Evolutionary conservation across 2,797 vertebrate genomes (phyloP).

Genomic region (Gadopsis bispinosus): DNA sequence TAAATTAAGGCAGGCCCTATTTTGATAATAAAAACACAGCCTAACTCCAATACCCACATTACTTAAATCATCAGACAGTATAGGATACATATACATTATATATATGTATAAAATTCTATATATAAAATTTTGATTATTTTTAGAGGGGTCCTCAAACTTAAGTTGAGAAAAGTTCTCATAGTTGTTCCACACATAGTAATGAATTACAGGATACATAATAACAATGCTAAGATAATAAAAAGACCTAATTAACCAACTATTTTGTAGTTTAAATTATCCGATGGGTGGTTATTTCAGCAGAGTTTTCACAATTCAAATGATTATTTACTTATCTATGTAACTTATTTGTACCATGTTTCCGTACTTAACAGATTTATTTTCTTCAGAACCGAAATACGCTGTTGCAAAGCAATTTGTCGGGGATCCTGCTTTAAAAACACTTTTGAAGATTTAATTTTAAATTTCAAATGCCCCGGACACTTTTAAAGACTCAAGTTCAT

Average conservation of each 20-base stretch:
- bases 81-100: no score
- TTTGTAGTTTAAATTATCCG: neutral
- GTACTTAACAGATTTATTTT: neutral
- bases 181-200: neutral
- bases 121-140: neutral
- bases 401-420: conserved; percentile 17
- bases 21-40: neutral
- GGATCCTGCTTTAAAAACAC: conserved; percentile 27
- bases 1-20: neutral
- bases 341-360: neutral
- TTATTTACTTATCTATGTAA: no score
- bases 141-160: neutral
- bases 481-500: conserved; percentile 39
- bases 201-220: neutral
- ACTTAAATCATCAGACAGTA: no score
- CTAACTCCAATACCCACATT: neutral
- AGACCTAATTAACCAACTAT: neutral
- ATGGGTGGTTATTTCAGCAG: neutral
- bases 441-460: conserved; percentile 46
- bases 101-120: no score
- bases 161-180: neutral
- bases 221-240: neutral
- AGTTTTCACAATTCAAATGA: neutral
- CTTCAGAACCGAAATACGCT: neutral
- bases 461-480: conserved; percentile 37